Percentiles rank a stretch among this genome's conserved stretches.
Conservation (phyloP, 2,113 vertebrate genomes). For the Neoarius graeffei region DNA sequence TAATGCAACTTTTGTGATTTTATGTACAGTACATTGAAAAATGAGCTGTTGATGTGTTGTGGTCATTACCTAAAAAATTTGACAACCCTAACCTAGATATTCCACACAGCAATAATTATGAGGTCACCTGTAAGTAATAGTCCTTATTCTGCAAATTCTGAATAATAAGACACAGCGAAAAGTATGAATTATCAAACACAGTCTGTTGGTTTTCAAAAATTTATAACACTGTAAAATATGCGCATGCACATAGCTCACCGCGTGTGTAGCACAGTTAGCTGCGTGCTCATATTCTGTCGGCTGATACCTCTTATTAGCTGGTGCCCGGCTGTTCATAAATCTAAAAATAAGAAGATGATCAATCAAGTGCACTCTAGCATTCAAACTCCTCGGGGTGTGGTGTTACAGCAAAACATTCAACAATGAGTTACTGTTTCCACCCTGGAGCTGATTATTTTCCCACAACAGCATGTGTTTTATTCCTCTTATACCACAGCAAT, state of each 20-base stretch:
- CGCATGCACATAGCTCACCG: constrained; percentile 72
- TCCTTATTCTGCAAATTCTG: neutral
- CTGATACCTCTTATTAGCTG: constrained; percentile 89
- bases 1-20: neutral
- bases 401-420: neutral
- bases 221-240: neutral
- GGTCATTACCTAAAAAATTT: neutral
- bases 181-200: too few species aligned
- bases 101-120: neutral
- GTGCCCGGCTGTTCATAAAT: constrained; percentile 95
- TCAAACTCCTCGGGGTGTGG: neutral
- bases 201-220: too few species aligned
- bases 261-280: constrained; percentile 94
- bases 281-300: constrained; percentile 94
- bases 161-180: neutral
- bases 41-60: neutral
- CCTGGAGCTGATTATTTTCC: neutral
- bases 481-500: neutral
- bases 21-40: neutral
- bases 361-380: neutral
- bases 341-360: constrained; percentile 64
- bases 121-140: neutral
- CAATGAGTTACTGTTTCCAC: neutral
- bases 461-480: neutral
- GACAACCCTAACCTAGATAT: neutral